Base-by-base conservation (phyloP, 1,140 invertebrate genomes). In the Drosophila aff. region DNA sequence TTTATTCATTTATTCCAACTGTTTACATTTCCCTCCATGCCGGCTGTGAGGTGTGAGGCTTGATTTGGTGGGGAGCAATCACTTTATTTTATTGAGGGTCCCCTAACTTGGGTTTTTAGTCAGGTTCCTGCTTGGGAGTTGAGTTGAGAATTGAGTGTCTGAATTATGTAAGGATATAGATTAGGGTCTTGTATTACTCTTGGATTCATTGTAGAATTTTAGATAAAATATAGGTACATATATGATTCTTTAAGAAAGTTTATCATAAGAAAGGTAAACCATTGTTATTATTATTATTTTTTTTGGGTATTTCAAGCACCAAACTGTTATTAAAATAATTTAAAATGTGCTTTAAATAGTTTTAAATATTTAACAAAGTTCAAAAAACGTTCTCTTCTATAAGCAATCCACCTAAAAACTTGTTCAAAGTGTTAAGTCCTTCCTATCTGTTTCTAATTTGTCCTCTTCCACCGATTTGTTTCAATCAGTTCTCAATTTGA, bases 1-100 rank as follows among this genome's bases (percentile, higher is more conserved):
- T 75, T 71, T 76, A 73, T 71, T 73, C 53, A 73, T 59, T 71
- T 71, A 69, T 73, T 66, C 61, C 47, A 31, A 33, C 52, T 86
- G 64, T 82, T 83, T 69, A 67, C 72, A 52, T 46, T 63, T 63
- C 59, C 43, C 55, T 43, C 41, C 40, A 40, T n/a, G 33, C 36
- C 3, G 36, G 21, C 9, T 10, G 41, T 21, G 33, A 50, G 43
- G 62, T 60, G 62, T 55, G 58, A 28, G 44, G 21, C 11, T 47
- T 31, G n/a, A 59, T 52, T 58, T 53, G 16, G n/a, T 41, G 40
- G 11, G 31, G 31, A 28, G 50, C 33, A 31, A 47, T 40, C 16
- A 55, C 44, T 38, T 40, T n/a, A 31, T n/a, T 40, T 69, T 23
- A 21, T 7, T 38, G 57, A 6, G 21, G 28, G 28, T n/a, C 3